These are phyloP conservation scores for Epizoanthus illoricatus DNA, from an alignment of 92 coral and sea anemone genomes.

Conservation along the genomic window DNA sequence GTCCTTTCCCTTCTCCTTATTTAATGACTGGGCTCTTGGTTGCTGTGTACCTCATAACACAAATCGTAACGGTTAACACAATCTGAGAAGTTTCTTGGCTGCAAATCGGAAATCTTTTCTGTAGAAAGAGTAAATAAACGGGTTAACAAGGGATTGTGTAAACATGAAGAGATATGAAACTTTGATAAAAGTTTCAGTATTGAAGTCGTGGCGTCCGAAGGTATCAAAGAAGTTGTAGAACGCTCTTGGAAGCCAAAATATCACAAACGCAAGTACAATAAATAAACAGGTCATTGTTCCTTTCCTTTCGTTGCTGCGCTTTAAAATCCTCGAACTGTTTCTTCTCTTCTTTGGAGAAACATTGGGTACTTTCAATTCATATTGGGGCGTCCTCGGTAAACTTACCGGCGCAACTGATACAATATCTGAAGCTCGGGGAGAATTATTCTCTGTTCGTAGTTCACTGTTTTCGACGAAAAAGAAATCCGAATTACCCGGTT, in stretches of 20 bases:
- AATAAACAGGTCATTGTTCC: constrained; percentile 31
- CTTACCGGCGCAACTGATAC: background rate
- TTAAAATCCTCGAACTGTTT: background rate
- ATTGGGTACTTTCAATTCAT: constrained; percentile 13
- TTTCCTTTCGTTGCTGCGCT: constrained; percentile 22
- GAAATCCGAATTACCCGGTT: background rate
- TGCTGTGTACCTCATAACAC: too few relatives aligned
- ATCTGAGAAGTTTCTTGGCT: constrained; percentile 20
- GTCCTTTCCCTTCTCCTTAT: too few relatives aligned
- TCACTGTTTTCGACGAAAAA: background rate
- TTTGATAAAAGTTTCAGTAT: constrained; percentile 35
- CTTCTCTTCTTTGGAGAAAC: background rate
- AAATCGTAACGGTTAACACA: too few relatives aligned
- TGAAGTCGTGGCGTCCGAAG: constrained; percentile 13
- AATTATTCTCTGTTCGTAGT: background rate
- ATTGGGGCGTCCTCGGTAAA: background rate
- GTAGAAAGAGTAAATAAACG: constrained; percentile 31
- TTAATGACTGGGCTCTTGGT: too few relatives aligned
- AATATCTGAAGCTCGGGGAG: background rate
- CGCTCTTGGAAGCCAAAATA: constrained; percentile 36
- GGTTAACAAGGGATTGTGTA: constrained; percentile 28
- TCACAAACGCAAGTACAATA: constrained; percentile 28
- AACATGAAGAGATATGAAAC: constrained; percentile 15
- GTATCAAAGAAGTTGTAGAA: constrained; percentile 25
- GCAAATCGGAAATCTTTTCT: constrained; percentile 31